Percentiles rank a stretch among this genome's conserved stretches.
Conservation (phyloP, 2,797 vertebrate genomes). For the Erethizon dorsatum region DNA sequence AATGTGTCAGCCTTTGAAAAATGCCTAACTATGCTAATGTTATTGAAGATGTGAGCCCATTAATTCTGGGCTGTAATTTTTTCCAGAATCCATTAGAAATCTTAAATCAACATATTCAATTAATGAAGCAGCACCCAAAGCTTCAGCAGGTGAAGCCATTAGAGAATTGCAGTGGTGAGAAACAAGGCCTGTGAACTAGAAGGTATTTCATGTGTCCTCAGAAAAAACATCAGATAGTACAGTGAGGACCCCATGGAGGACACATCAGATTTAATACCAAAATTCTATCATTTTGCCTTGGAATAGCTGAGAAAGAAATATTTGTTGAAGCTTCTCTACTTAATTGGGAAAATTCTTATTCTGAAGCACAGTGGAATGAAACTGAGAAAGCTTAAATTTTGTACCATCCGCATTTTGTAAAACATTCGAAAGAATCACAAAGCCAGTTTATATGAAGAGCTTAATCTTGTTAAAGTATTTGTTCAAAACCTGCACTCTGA, state of each 20-base stretch:
- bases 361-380: constrained; percentile 7
- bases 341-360: constrained; percentile 22
- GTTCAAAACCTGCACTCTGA: not conserved
- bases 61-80: not conserved
- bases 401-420: constrained; percentile 12
- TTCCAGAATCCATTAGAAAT: not conserved
- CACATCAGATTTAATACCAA: not conserved
- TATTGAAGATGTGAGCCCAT: not conserved
- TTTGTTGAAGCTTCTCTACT: not conserved
- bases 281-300: constrained; percentile 12
- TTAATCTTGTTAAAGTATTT: not conserved
- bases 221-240: not conserved
- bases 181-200: not conserved
- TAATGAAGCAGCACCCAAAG: not conserved
- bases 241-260: not conserved
- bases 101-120: not conserved
- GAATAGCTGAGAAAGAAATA: not conserved
- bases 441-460: not conserved
- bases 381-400: constrained; percentile 20
- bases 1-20: not conserved
- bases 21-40: not conserved
- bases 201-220: not conserved
- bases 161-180: not conserved
- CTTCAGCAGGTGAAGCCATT: not conserved
- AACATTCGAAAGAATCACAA: constrained; percentile 26